These are phyloP conservation scores for Hirundo rustica DNA, from an alignment of 2,797 vertebrate genomes.

Conservation along the genomic window DNA sequence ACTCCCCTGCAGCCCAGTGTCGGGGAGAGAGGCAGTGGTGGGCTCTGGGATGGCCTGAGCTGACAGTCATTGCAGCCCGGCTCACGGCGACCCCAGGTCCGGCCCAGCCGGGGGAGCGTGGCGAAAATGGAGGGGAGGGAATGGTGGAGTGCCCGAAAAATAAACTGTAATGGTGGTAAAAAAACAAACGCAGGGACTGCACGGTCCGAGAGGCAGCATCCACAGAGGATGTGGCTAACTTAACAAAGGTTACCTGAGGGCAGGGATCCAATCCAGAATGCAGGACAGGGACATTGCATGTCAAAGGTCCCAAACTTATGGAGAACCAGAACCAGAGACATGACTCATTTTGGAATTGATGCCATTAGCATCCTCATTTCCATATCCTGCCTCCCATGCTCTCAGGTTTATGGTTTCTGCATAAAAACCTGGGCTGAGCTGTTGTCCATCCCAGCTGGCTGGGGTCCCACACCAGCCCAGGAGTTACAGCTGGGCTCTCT, in stretches of 20 bases:
- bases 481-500: neutral
- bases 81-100: neutral
- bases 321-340: neutral
- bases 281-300: neutral
- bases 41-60: neutral
- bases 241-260: neutral
- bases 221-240: neutral
- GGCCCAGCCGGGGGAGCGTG: accelerated
- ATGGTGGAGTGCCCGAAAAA: neutral
- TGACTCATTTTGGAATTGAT: neutral
- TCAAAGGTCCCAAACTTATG: neutral
- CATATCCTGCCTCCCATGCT: neutral
- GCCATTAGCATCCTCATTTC: neutral
- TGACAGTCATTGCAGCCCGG: neutral
- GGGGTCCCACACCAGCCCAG: neutral
- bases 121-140: neutral
- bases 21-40: neutral
- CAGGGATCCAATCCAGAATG: neutral
- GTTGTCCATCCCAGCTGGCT: neutral
- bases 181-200: neutral
- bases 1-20: accelerated
- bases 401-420: neutral
- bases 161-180: neutral
- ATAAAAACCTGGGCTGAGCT: neutral
- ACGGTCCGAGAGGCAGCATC: neutral